These are phyloP conservation scores for Manis pentadactyla DNA, from an alignment of 2,797 vertebrate species.

Conservation along the genomic window DNA sequence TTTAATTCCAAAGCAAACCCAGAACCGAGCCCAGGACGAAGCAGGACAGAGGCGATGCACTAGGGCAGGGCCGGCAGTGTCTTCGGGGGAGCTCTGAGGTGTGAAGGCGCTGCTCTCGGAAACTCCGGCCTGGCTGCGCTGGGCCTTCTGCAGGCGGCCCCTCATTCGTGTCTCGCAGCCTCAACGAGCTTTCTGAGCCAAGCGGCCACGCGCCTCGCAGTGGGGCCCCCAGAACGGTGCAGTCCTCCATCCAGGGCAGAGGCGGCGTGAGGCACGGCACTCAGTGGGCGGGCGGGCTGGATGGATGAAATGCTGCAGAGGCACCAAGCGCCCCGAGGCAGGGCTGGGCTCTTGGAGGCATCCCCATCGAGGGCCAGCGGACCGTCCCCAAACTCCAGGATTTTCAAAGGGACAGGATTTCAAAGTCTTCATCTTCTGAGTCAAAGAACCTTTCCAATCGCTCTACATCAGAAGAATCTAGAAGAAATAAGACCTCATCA, in stretches of 20 bases:
- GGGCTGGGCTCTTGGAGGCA: constrained; percentile 82
- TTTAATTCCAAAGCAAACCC: constrained; percentile 78
- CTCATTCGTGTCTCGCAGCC: not conserved
- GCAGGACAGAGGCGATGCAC: constrained; percentile 44
- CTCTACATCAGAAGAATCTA: constrained; percentile 97
- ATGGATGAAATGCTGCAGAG: constrained; percentile 80
- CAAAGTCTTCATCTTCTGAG: constrained; percentile 99
- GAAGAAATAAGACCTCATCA: not conserved
- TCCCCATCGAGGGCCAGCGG: constrained; percentile 65
- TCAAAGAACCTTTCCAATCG: constrained; percentile 98
- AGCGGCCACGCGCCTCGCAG: constrained; percentile 75
- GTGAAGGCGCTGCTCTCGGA: constrained; percentile 40
- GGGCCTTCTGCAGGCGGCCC: not conserved
- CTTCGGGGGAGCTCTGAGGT: constrained; percentile 17
- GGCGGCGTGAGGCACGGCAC: constrained; percentile 78
- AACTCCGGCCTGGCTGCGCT: not conserved
- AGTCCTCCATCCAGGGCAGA: constrained; percentile 79
- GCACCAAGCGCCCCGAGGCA: constrained; percentile 83
- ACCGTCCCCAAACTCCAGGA: constrained; percentile 68
- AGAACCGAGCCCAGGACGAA: constrained; percentile 75
- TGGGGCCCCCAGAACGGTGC: constrained; percentile 69
- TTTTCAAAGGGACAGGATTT: constrained; percentile 97
- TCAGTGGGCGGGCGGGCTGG: constrained; percentile 53
- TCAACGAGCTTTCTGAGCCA: constrained; percentile 55
- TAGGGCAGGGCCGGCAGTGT: constrained; percentile 49